These are phyloP conservation scores for Paracentrotus lividus DNA, from an alignment of 53 echinoderm and acorn worm genomes.

Conservation along the genomic window DNA sequence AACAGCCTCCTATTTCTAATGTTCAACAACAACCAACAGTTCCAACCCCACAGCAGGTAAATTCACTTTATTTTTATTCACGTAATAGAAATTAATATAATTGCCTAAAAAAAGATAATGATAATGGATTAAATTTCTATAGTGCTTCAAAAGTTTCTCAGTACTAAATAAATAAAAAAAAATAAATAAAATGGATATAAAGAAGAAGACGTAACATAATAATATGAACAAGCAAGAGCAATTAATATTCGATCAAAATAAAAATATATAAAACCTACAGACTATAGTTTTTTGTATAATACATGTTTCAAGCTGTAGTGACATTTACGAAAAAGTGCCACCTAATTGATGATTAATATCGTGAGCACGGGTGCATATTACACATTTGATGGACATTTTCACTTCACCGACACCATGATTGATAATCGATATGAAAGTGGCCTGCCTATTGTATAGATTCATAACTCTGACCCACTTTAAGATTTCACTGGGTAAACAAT, in stretches of 20 bases:
- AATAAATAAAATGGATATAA: too few species aligned
- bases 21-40: conserved; percentile 46
- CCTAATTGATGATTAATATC: neutral
- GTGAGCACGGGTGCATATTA: neutral
- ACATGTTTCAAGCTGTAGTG: neutral
- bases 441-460: conserved; percentile 33
- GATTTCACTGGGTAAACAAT: conserved; percentile 55
- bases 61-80: neutral
- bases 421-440: conserved; percentile 18
- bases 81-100: neutral
- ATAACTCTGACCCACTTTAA: conserved; percentile 57
- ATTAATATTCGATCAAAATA: too few species aligned
- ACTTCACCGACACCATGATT: neutral
- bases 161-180: too few species aligned
- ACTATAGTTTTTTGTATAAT: too few species aligned
- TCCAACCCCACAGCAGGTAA: conserved; percentile 52
- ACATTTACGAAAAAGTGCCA: neutral
- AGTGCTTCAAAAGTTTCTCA: too few species aligned
- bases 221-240: too few species aligned
- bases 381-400: conserved; percentile 42
- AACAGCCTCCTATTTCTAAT: conserved; percentile 63
- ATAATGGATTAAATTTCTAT: too few species aligned
- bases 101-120: too few species aligned
- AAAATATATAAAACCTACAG: too few species aligned
- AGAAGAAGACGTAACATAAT: too few species aligned